phyloP scores from a whole-genome alignment of 1,140 invertebrate genomes.

The Drosophila baimaii region DNA sequence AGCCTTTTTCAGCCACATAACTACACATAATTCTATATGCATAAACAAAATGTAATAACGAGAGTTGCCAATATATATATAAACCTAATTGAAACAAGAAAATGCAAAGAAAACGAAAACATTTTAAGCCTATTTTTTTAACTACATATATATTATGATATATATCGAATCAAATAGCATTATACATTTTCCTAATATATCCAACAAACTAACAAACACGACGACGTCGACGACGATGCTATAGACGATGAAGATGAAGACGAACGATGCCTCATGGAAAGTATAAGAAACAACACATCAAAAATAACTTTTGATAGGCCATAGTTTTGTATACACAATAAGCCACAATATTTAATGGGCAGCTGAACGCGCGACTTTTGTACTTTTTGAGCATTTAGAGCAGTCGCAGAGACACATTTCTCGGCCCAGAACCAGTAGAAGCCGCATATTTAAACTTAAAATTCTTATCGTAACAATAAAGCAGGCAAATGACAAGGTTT shows the following conservation, averaged over 20 bases:
- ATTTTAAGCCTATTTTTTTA: slow-evolving; percentile 67
- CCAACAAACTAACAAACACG: slow-evolving; percentile 46
- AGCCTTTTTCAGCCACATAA: slow-evolving; percentile 65
- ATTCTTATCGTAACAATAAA: slow-evolving; percentile 55
- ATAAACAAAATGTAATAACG: slow-evolving; percentile 67
- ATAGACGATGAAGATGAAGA: too few relatives aligned
- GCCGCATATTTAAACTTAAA: slow-evolving; percentile 37
- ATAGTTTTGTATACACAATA: slow-evolving; percentile 47
- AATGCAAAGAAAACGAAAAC: slow-evolving; percentile 47
- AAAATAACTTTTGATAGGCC: slow-evolving; percentile 51
- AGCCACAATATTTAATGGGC: slow-evolving; percentile 35
- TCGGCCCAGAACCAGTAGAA: slow-evolving; percentile 44
- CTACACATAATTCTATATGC: slow-evolving; percentile 54
- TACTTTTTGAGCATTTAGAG: slow-evolving; percentile 54
- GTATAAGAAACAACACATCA: slow-evolving; percentile 35
- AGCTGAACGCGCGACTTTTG: slow-evolving; percentile 48
- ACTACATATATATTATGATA: slow-evolving; percentile 42
- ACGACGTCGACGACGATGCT: slow-evolving; percentile 32
- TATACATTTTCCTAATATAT: slow-evolving; percentile 52
- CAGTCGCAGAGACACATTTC: slow-evolving; percentile 35
- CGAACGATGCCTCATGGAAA: slow-evolving; percentile 39
- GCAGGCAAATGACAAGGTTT: slow-evolving; percentile 55
- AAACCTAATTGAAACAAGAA: slow-evolving; percentile 72
- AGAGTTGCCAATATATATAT: slow-evolving; percentile 78
- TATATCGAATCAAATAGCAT: slow-evolving; percentile 43